Evolutionary conservation across 1,140 invertebrate genomes (phyloP), one percentile per base, ranked within the genome.

Genomic region (Vollenhovia emeryi): DNA sequence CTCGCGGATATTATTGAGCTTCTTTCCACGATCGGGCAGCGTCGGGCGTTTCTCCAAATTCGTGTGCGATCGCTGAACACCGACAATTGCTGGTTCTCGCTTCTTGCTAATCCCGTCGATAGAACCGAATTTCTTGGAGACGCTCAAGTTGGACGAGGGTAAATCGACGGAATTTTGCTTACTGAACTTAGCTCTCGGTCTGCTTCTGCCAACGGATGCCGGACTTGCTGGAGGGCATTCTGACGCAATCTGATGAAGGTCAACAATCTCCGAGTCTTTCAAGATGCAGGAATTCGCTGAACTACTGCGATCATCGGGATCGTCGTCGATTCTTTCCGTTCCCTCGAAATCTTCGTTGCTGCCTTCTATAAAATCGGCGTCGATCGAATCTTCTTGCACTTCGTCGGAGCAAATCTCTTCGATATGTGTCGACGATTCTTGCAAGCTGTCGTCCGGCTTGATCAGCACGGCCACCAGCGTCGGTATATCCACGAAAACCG

Each of bases 401-500:
- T 87, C 89, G 48, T 93, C 91, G 15, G 85, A 91, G 5, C 80
- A 91, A 11, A 93, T 92, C 59, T 93, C 93, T 64, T 93, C 93
- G 68, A 93, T 93, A 73, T 91, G 92, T 24, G 86, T 48, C 0
- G 87, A 76, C 4, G 84, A 62, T 3, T 68, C 75, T 30, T 89
- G 82, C 11, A 85, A 62, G 55, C 33, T 89, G 21, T 93, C 66
- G 33, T 93, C 92, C 0, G 93, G 92, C 30, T 93, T 93, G 74
- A 93, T 93, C 45, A 93, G 64, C 13, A 93, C 93, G 0, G 92
- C 92, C 6, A 93, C 93, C 21, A 93, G 48, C 0, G 93, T 93
- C 8, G 92, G 92, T 60, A 93, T 93, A 78, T 93, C 92, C 33
- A 93, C 93, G 85, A 92, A 92, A 11, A 89, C 92, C 3, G 91